Evolutionary conservation across 2,113 vertebrate species (phyloP).

Genomic region (Gnathonemus longibarbis): DNA sequence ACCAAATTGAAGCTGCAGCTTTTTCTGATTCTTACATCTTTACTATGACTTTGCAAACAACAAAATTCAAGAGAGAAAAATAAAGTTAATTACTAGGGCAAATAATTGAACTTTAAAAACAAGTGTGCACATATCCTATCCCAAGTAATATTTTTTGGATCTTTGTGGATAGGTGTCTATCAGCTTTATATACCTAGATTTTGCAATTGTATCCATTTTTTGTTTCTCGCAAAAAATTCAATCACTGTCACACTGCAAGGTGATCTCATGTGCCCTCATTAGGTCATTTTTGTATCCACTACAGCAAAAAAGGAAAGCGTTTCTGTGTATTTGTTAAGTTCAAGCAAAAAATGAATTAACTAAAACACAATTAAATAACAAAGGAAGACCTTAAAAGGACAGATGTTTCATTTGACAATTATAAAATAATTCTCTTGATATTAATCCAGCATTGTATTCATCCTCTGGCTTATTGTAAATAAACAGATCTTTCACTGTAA

Average conservation of each 20-base stretch:
- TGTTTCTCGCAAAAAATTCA: background rate
- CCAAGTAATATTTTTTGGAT: background rate
- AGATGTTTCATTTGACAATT: background rate
- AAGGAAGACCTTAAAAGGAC: background rate
- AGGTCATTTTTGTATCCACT: background rate
- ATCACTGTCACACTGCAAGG: background rate
- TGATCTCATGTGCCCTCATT: background rate
- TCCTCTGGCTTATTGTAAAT: background rate
- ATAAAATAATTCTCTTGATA: background rate
- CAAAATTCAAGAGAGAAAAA: background rate
- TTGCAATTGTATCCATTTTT: background rate
- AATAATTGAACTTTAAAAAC: background rate
- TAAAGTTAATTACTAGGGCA: background rate
- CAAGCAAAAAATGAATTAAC: background rate
- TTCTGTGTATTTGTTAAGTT: background rate
- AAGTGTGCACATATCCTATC: background rate
- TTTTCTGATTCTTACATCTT: background rate
- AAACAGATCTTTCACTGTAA: conserved; percentile 1
- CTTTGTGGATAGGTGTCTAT: background rate
- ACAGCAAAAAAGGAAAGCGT: background rate
- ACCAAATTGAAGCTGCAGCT: background rate
- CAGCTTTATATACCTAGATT: background rate
- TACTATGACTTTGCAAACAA: background rate
- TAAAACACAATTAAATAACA: background rate
- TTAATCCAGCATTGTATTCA: background rate